These are phyloP conservation scores for Synergus itoensis DNA, from an alignment of 2,888 invertebrate genomes.

Conservation along the genomic window DNA sequence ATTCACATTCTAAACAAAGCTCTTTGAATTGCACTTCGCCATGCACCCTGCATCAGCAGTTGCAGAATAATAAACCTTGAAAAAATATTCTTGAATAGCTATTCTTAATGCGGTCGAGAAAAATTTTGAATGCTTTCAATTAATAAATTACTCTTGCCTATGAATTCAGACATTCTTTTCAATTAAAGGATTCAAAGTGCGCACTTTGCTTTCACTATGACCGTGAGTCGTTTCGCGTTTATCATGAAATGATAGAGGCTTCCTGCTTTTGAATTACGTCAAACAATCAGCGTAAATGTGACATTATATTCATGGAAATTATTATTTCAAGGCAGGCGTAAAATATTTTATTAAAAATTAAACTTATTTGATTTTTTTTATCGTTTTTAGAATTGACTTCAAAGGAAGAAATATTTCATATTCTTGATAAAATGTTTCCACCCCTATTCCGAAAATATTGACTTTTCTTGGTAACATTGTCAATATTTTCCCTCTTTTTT, in stretches of 20 bases:
- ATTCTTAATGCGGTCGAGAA: neutral
- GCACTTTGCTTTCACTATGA: conserved; percentile 22
- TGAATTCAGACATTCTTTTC: neutral
- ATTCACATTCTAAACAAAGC: conserved; percentile 24
- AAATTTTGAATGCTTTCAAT: neutral
- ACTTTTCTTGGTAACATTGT: neutral
- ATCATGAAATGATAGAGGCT: conserved; percentile 23
- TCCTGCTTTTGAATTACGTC: conserved; percentile 36
- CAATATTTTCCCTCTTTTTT: neutral
- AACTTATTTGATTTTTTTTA: neutral
- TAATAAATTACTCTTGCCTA: neutral
- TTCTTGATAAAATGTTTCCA: neutral
- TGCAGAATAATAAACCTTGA: neutral
- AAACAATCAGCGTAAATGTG: neutral
- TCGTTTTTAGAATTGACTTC: neutral
- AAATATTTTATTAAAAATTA: neutral
- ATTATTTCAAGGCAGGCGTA: neutral
- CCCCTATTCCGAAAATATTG: neutral
- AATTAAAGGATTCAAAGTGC: neutral
- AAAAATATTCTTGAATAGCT: neutral
- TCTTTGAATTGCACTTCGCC: conserved; percentile 7
- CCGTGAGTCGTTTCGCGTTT: conserved; percentile 14
- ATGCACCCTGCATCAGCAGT: neutral
- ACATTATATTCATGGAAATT: neutral
- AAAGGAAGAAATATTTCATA: neutral